phyloP scores from a whole-genome alignment of 2,113 vertebrate species.

The Takifugu flavidus region DNA sequence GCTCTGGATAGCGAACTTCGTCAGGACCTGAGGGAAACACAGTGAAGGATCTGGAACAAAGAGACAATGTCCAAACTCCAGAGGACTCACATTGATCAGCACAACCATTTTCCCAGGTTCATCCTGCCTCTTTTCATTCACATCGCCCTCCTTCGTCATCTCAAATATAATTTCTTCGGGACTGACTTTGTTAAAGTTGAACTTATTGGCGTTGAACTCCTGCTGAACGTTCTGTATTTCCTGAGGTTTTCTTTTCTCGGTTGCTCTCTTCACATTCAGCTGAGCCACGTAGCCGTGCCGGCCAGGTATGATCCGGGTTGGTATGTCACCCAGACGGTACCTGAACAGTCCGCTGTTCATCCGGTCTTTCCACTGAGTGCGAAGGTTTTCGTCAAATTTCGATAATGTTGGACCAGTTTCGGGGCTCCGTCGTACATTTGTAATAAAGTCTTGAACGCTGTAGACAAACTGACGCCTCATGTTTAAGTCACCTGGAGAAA shows the following conservation, averaged over 20 bases:
- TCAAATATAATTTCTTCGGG: conserved; percentile 81
- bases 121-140: background rate
- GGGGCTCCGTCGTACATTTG: background rate
- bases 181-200: conserved; percentile 85
- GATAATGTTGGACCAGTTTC: conserved; percentile 15
- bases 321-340: conserved; percentile 78
- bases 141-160: conserved; percentile 47
- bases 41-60: conserved; percentile 79
- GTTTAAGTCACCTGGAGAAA: conserved; percentile 10
- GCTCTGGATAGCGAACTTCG: conserved; percentile 48
- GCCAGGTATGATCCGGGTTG: conserved; percentile 81
- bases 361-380: conserved; percentile 77
- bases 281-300: conserved; percentile 76
- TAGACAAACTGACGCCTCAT: conserved; percentile 75
- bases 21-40: conserved; percentile 80
- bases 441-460: conserved; percentile 69
- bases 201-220: conserved; percentile 76
- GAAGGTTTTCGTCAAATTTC: conserved; percentile 77
- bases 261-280: conserved; percentile 81
- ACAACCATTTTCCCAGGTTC: conserved; percentile 66
- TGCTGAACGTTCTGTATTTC: conserved; percentile 80
- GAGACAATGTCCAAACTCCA: conserved; percentile 87
- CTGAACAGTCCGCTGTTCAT: conserved; percentile 81
- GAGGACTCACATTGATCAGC: conserved; percentile 82
- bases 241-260: conserved; percentile 83